Evolutionary conservation across 2,113 vertebrate species (phyloP).

Genomic region (Scophthalmus maximus): DNA sequence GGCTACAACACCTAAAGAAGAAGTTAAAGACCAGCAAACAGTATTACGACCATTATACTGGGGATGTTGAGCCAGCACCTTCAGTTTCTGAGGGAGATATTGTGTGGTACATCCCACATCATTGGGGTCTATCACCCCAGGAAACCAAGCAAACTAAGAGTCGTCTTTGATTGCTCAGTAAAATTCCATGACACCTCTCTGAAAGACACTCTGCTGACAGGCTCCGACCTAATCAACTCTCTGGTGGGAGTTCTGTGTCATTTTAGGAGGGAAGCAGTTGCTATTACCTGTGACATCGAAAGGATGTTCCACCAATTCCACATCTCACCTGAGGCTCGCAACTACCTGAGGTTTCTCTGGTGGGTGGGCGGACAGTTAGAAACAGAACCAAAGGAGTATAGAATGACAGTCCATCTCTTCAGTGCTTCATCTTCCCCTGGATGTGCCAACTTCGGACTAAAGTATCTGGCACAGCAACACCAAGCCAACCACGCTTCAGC

Average conservation of each 20-base stretch:
- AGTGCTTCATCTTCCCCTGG: not conserved
- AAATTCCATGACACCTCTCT: slow-evolving; percentile 12
- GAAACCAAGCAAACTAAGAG: not conserved
- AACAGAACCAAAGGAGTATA: not conserved
- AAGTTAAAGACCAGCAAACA: not conserved
- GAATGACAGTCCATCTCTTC: slow-evolving; percentile 1
- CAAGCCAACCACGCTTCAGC: not conserved
- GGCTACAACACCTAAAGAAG: not conserved
- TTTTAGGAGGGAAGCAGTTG: slow-evolving; percentile 8
- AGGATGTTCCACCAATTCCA: slow-evolving; percentile 34
- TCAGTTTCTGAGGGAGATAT: not conserved
- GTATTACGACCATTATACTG: not conserved
- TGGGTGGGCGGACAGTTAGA: not conserved
- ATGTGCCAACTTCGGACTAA: slow-evolving; percentile 11
- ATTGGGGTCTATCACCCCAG: not conserved
- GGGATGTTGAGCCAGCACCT: not conserved
- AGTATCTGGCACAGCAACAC: not conserved
- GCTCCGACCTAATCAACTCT: slow-evolving; percentile 17
- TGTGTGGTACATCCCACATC: slow-evolving; percentile 6
- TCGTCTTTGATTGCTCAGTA: slow-evolving; percentile 13
- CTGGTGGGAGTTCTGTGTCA: slow-evolving; percentile 7
- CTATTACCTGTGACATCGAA: slow-evolving; percentile 12
- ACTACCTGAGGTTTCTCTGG: not conserved
- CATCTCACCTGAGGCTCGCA: not conserved
- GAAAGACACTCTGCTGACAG: slow-evolving; percentile 4